Conservation (phyloP, 2,888 invertebrate species). For the Tribolium freemani region DNA sequence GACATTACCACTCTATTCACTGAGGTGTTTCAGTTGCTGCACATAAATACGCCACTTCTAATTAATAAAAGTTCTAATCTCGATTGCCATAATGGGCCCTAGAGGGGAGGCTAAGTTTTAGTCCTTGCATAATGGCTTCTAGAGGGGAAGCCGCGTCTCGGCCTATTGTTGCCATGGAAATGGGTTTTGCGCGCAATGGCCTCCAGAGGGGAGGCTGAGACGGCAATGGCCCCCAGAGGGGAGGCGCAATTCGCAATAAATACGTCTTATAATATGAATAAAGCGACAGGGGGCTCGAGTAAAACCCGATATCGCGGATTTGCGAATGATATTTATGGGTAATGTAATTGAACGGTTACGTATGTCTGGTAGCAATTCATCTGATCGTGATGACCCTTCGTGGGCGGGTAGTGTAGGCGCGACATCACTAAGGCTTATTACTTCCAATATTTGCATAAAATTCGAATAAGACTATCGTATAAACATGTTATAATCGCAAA, state of each 20-base stretch:
- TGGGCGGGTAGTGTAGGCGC: conserved; percentile 46
- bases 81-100: neutral
- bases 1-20: conserved; percentile 28
- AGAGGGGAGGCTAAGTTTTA: neutral
- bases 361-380: conserved; percentile 34
- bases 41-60: conserved; percentile 2
- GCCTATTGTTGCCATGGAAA: too few relatives aligned
- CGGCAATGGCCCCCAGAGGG: neutral
- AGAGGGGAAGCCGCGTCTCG: neutral
- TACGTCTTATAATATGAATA: neutral
- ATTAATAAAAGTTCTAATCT: neutral
- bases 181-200: neutral
- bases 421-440: conserved; percentile 51
- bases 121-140: neutral
- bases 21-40: conserved; percentile 27
- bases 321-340: neutral
- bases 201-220: neutral
- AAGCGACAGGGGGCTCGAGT: conserved; percentile 2
- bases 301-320: conserved; percentile 4
- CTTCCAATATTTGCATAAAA: conserved; percentile 49
- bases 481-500: conserved; percentile 46
- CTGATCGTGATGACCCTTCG: conserved; percentile 31
- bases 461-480: conserved; percentile 48
- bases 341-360: conserved; percentile 27
- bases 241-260: conserved; percentile 18